These are phyloP conservation scores for Cuculus canorus DNA, from an alignment of 2,797 vertebrate species.

Conservation along the genomic window DNA sequence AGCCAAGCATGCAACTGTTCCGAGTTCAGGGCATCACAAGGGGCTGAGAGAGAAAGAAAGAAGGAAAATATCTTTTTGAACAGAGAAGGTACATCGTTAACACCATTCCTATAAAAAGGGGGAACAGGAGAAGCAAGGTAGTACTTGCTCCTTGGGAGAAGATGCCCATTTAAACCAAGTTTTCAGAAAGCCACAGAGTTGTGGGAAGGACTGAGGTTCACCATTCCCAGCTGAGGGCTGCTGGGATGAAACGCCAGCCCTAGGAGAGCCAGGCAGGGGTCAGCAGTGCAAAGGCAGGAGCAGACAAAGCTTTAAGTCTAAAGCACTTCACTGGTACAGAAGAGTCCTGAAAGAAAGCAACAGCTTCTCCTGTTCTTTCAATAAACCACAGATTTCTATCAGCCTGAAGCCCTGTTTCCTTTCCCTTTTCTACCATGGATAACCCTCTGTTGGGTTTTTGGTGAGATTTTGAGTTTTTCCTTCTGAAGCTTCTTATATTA, in stretches of 20 bases:
- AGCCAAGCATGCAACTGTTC: not conserved
- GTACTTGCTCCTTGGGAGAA: not conserved
- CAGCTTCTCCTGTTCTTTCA: not conserved
- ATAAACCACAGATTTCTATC: not conserved
- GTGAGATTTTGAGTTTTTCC: not conserved
- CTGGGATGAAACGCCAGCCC: not conserved
- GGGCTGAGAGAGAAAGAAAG: not conserved
- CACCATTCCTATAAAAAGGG: not conserved
- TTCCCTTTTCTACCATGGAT: not conserved
- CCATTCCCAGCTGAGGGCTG: not conserved
- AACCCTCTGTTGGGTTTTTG: not conserved
- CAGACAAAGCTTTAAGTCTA: not conserved
- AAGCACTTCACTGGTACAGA: not conserved
- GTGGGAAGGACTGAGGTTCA: not conserved
- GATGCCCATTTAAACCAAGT: not conserved
- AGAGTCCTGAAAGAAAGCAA: not conserved
- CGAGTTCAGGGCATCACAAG: not conserved
- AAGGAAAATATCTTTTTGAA: not conserved
- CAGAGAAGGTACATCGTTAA: not conserved
- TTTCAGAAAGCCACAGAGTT: not conserved
- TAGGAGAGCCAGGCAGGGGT: not conserved
- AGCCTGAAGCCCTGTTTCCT: not conserved
- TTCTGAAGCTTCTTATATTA: not conserved
- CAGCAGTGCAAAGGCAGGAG: not conserved
- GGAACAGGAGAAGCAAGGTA: not conserved